Percentiles rank a stretch among this genome's conserved stretches.
Evolutionary conservation across 2,113 vertebrate genomes (phyloP).

Genomic region (Cyanistes caeruleus): DNA sequence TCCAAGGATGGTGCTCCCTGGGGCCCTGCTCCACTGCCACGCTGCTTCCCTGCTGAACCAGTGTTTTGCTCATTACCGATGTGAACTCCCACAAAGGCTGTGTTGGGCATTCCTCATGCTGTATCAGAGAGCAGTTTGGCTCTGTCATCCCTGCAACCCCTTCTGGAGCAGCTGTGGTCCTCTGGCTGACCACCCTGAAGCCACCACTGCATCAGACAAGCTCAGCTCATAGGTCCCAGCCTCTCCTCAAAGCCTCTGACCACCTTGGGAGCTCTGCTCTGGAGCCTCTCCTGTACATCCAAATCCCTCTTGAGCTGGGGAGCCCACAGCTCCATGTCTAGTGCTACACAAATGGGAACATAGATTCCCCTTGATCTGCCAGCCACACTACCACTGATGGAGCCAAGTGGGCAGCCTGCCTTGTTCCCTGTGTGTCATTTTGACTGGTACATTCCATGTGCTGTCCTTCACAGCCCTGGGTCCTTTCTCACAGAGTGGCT

Average conservation of each 20-base stretch:
- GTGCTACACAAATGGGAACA: neutral
- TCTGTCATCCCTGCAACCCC: neutral
- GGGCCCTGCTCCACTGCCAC: neutral
- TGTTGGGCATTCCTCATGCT: neutral
- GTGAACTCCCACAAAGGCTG: neutral
- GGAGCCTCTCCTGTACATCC: neutral
- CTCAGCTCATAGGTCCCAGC: neutral
- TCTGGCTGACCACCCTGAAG: neutral
- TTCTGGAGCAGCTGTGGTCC: neutral
- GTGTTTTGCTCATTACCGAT: neutral
- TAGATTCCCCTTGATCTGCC: neutral
- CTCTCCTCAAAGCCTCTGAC: neutral
- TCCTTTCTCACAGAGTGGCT: neutral
- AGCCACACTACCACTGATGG: neutral
- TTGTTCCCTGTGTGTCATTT: neutral
- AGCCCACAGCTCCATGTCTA: neutral
- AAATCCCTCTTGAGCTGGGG: neutral
- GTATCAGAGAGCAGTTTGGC: neutral
- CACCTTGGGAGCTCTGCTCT: neutral
- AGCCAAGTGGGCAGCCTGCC: neutral
- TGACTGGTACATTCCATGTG: neutral
- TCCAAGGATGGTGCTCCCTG: neutral
- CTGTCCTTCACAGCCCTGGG: accelerated
- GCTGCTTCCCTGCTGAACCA: neutral
- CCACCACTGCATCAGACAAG: neutral